Evolutionary conservation across 2,797 vertebrate species (phyloP), one percentile per base, ranked within the genome.

Genomic region (Brotula barbata): DNA sequence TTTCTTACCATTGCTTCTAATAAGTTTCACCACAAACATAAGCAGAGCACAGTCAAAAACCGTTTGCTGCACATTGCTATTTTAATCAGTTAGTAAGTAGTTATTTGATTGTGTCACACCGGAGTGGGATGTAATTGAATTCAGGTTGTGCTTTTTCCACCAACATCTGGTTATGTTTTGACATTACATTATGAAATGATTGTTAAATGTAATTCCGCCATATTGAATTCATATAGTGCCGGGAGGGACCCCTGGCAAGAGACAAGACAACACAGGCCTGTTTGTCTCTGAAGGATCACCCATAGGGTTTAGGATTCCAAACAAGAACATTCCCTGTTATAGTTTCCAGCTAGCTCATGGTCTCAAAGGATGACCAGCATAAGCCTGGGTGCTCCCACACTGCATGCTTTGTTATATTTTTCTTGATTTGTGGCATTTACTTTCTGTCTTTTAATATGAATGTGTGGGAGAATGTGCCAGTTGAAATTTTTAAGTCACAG

Each of bases 201-300:
- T n/a, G n/a, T 10, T 49, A 49, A 1, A 43, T 1, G 25, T 41
- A 22, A 42, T n/a, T 23, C 7, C 31, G 48, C 33, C 20, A 43
- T 8, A 28, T 28, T 28, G 8, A 28, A 28, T 42, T n/a, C 50
- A 61, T 51, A 6, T 11, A 42, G 50, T 9, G 41, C 60, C 54
- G 15, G 28, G 15, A 77, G 37, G 68, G 73, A 75, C 23, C 40
- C 65, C 22, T 64, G 60, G 51, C 52, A 78, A 88, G 84, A 87
- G 84, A 87, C 75, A 78, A 80, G 86, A 57, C 64, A 59, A 16
- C 82, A 78, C 63, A 55, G 68, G 78, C 47, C 55, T 65, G 64
- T 78, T 72, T 61, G 50, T 56, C 22, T 62, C 20, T 21, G 6
- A 41, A 73, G 66, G 75, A 71, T 74, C 73, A 54, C 69, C 72